Base-by-base conservation (phyloP, 2,797 vertebrate species). In the Coendou prehensilis region DNA sequence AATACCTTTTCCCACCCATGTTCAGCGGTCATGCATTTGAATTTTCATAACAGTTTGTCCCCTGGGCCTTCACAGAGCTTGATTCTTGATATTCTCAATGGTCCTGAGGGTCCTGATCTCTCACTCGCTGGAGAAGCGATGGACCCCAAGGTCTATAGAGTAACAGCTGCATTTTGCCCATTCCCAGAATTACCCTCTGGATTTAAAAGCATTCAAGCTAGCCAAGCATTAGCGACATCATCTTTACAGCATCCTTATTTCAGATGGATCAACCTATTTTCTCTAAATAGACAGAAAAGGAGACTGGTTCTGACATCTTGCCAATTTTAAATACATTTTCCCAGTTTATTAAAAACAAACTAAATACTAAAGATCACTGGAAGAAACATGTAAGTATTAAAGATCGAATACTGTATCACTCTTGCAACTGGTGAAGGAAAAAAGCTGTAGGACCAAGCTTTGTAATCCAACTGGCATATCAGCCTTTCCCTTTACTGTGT, bases 301-400 rank as follows among this genome's bases (percentile, higher is more conserved):
- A 81, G 69, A 47, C 17, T 50, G 15, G 5, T 14, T 33, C 37
- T 11, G 18, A 75, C 30, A 87, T 17, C 17, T 47, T 47, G 47
- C 26, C 57, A 9, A 54, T 71, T 89, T 90, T 86, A 82, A 92
- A 79, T 41, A 52, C 6, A 23, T 73, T 45, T 20, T 45, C 57
- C 3, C 57, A 75, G 45, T 50, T 71, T 87, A 13, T 0, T 86
- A 41, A 85, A 97, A 92, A 82, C 28, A 71, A 81, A 85, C 23
- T 28, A 63, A 82, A 30, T 37, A 79, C 6, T 88, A 71, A 50
- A 47, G 0, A 0, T 63, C 79, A 69, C 47, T 14, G 7, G 37
- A 47, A 88, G 30, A 94, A 87, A 93, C 33, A 64, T 0, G 0
- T 47, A 81, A 84, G 33, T 64, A 30, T 81, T 41, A 80, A 69